These are phyloP conservation scores for Heliothis subflexa DNA, from an alignment of 1,140 invertebrate species.

Conservation along the genomic window DNA sequence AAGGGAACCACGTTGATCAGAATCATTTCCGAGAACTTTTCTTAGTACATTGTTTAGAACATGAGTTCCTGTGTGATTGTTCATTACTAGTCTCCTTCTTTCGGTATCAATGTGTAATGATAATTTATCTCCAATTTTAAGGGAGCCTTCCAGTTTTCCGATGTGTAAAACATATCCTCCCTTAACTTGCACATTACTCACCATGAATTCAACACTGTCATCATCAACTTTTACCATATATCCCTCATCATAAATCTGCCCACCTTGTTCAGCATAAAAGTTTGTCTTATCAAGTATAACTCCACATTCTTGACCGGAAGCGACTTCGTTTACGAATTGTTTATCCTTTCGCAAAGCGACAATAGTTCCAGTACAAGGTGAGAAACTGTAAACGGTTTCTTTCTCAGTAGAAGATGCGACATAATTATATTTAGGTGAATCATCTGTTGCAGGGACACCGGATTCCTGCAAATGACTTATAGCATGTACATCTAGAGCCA, in stretches of 20 bases:
- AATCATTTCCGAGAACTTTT: slow-evolving; percentile 94
- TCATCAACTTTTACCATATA: slow-evolving; percentile 95
- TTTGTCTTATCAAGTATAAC: slow-evolving; percentile 96
- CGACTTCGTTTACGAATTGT: slow-evolving; percentile 94
- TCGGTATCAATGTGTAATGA: slow-evolving; percentile 93
- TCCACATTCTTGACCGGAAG: slow-evolving; percentile 95
- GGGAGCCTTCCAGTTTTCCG: slow-evolving; percentile 93
- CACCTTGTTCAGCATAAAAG: slow-evolving; percentile 99
- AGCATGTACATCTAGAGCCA: slow-evolving; percentile 97
- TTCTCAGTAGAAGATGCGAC: slow-evolving; percentile 87
- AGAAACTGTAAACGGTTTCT: slow-evolving; percentile 91
- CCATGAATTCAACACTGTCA: slow-evolving; percentile 95
- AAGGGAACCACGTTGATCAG: slow-evolving; percentile 99
- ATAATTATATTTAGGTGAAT: slow-evolving; percentile 97
- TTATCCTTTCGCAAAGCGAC: slow-evolving; percentile 92
- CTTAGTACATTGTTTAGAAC: slow-evolving; percentile 98
- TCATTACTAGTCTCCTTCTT: slow-evolving; percentile 96
- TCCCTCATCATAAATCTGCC: slow-evolving; percentile 99
- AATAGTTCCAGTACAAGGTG: slow-evolving; percentile 88
- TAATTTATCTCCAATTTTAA: slow-evolving; percentile 96
- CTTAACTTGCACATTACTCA: slow-evolving; percentile 98
- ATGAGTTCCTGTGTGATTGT: slow-evolving; percentile 99
- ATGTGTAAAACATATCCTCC: slow-evolving; percentile 98
- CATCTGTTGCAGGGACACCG: slow-evolving; percentile 94
- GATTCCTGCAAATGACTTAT: slow-evolving; percentile 96